A percentile compares a stretch with the other conserved stretches of the same genome.
These are phyloP conservation scores for Euura lappo DNA, from an alignment of 1,140 invertebrate genomes.

Conservation along the genomic window DNA sequence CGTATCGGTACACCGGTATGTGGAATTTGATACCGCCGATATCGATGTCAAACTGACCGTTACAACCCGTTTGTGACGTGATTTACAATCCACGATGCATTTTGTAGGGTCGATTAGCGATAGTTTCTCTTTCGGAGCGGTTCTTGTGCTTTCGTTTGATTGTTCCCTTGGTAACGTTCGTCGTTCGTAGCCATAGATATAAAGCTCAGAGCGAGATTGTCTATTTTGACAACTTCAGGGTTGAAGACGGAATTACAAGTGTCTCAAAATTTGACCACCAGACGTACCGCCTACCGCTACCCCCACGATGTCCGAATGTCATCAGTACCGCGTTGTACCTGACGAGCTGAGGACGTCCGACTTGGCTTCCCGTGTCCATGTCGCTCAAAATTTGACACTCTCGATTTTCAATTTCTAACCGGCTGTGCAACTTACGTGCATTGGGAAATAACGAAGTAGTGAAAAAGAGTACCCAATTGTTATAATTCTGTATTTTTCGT, in stretches of 20 bases:
- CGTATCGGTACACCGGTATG: background rate
- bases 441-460: too few species aligned
- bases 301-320: background rate
- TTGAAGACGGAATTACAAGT: too few species aligned
- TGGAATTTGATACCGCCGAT: constrained; percentile 4
- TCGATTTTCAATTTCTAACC: background rate
- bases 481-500: background rate
- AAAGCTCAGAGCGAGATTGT: too few species aligned
- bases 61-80: background rate
- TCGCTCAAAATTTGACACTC: background rate
- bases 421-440: too few species aligned
- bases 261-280: background rate
- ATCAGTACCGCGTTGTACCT: background rate
- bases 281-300: background rate
- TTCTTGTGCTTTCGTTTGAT: too few species aligned
- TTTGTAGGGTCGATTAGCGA: too few species aligned
- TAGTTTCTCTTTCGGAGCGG: too few species aligned
- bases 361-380: background rate
- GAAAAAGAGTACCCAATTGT: background rate
- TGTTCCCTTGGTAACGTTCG: too few species aligned
- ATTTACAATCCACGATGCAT: too few species aligned
- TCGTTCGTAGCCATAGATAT: too few species aligned
- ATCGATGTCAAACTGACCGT: constrained; percentile 2
- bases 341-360: background rate
- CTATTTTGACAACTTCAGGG: too few species aligned